Evolutionary conservation across 1,140 invertebrate genomes (phyloP).

Genomic region (Delia radicum): DNA sequence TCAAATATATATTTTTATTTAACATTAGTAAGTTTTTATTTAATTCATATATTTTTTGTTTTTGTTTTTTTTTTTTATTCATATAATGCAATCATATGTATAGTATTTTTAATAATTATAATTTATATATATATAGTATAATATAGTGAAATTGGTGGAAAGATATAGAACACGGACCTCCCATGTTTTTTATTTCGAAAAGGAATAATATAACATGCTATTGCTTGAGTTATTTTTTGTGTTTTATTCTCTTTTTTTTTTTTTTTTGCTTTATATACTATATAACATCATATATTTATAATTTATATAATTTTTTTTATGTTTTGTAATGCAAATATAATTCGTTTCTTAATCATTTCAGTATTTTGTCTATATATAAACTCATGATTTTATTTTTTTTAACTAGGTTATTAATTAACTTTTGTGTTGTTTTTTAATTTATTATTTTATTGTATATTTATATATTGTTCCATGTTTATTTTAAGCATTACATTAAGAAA

Average conservation of each 20-base stretch:
- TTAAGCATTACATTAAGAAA: too few species aligned
- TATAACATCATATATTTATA: constrained; percentile 2
- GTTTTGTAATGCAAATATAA: background rate
- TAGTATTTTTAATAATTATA: background rate
- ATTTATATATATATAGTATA: constrained; percentile 14
- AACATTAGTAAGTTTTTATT: constrained; percentile 24
- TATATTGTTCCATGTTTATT: background rate
- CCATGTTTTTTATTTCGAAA: background rate
- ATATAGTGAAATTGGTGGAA: constrained; percentile 13
- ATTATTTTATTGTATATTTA: background rate
- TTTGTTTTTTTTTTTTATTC: background rate
- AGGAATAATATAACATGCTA: background rate
- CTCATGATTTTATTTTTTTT: constrained; percentile 11
- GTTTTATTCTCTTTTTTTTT: background rate
- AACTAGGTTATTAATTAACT: constrained; percentile 23
- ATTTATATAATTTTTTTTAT: background rate
- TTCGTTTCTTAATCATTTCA: background rate
- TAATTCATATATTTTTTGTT: constrained; percentile 19
- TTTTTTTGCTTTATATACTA: constrained; percentile 8
- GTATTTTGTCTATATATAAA: constrained; percentile 9
- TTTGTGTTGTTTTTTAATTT: background rate
- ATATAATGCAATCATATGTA: constrained; percentile 18
- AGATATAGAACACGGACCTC: constrained; percentile 5
- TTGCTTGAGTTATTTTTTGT: constrained; percentile 10
- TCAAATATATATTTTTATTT: constrained; percentile 2